Percentiles rank a stretch among this genome's conserved stretches.
Conservation (phyloP, 2,797 vertebrate species). For the Carduelis carduelis region DNA sequence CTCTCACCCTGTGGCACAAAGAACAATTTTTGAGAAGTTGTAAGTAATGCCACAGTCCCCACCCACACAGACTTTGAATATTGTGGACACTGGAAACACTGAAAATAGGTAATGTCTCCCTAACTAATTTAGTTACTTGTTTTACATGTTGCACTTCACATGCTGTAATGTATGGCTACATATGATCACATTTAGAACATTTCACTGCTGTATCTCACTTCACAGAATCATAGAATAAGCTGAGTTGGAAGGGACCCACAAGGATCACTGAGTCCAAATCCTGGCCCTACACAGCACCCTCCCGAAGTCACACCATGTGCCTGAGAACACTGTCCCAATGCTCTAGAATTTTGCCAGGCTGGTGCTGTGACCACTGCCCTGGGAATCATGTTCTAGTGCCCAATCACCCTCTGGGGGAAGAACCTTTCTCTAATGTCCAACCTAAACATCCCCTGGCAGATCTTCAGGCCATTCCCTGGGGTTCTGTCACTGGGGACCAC, state of each 20-base stretch:
- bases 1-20: background rate
- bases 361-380: background rate
- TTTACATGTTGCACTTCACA: background rate
- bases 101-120: background rate
- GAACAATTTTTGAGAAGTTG: background rate
- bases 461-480: accelerated
- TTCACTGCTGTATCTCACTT: background rate
- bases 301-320: background rate
- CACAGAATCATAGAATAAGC: background rate
- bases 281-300: background rate
- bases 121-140: background rate
- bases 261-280: too few species aligned
- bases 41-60: background rate
- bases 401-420: background rate
- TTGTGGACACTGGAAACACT: background rate
- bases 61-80: background rate
- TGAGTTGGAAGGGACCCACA: background rate
- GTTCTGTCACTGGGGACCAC: too few species aligned
- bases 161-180: background rate
- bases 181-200: background rate
- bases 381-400: background rate
- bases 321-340: background rate
- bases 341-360: background rate
- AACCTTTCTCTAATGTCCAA: background rate
- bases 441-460: background rate